Base-by-base conservation (phyloP, 2,797 vertebrate species). In the Protosalanx chinensis region DNA sequence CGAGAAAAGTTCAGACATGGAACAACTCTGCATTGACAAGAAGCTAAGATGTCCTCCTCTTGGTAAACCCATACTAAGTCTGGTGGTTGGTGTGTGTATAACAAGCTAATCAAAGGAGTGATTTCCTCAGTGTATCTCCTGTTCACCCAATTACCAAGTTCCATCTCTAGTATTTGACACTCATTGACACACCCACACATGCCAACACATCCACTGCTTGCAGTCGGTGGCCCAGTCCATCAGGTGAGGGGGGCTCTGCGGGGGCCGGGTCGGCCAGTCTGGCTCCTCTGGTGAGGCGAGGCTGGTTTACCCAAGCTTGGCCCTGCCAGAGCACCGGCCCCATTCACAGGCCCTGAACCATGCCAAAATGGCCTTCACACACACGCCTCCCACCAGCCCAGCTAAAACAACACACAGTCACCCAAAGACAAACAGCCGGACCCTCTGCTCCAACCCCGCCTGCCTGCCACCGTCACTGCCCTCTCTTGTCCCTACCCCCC, bases 341-440 rank as follows among this genome's bases (percentile, higher is more conserved):
- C 76, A 90, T 87, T 90, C 82, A 86, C 70, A 32, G 77, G 78
- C 86, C 83, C 71, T 91, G 86, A 91, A 91, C 88, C 87, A 79
- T 88, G 82, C 87, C 77, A 80, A 86, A 91, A 87, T 85, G 78
- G 84, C 77, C 82, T 86, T 82, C 78, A 82, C 86, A 83, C 79
- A 20, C 33, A 23, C 8, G 77, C 81, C 83, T 84, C 82, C 85
- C 88, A 86, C 87, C 84, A 88, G 88, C 87, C 80, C 85, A 82
- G 84, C 85, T 90, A 88, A 88, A 91, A 89, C 81, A 91, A 93
- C 90, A 91, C 35, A 53, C 80, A 73, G 78, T 78, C 82, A 82
- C 82, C 84, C 87, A 86, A 89, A 90, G 81, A 85, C 84, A 89
- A 89, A 88, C 85, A 88, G 77, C 86, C 85, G 84, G 65, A 86